These are phyloP conservation scores for Tamias sibiricus DNA, from an alignment of 2,113 vertebrate genomes.

Conservation along the genomic window DNA sequence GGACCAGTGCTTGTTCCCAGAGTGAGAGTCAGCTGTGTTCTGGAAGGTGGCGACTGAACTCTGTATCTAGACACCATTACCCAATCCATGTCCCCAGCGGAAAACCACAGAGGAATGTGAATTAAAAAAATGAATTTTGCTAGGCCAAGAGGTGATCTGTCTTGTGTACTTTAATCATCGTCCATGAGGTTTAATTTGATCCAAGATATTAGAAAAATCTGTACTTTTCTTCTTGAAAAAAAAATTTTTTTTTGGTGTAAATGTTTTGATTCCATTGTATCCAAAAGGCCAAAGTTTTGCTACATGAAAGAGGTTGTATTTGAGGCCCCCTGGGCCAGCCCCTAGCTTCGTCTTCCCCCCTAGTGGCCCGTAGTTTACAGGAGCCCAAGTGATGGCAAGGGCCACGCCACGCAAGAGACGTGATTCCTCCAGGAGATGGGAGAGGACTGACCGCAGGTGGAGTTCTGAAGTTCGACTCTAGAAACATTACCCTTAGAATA, in stretches of 20 bases:
- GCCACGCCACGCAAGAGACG: background rate
- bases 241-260: background rate
- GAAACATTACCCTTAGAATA: background rate
- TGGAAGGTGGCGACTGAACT: background rate
- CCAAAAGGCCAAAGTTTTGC: background rate
- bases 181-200: background rate
- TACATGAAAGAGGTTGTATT: background rate
- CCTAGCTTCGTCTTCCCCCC: background rate
- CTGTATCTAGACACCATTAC: no score
- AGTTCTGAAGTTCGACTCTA: background rate
- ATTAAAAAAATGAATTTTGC: background rate
- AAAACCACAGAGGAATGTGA: background rate
- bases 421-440: background rate
- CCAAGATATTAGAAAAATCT: background rate
- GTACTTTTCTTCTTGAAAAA: background rate
- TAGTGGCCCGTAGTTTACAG: background rate
- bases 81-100: no score
- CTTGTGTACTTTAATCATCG: background rate
- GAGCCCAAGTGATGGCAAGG: background rate
- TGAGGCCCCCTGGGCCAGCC: background rate
- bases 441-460: background rate
- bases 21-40: background rate
- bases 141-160: background rate
- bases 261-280: background rate
- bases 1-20: background rate